These are phyloP conservation scores for Drosophila pandora DNA, from an alignment of 1,140 invertebrate genomes.

Conservation along the genomic window DNA sequence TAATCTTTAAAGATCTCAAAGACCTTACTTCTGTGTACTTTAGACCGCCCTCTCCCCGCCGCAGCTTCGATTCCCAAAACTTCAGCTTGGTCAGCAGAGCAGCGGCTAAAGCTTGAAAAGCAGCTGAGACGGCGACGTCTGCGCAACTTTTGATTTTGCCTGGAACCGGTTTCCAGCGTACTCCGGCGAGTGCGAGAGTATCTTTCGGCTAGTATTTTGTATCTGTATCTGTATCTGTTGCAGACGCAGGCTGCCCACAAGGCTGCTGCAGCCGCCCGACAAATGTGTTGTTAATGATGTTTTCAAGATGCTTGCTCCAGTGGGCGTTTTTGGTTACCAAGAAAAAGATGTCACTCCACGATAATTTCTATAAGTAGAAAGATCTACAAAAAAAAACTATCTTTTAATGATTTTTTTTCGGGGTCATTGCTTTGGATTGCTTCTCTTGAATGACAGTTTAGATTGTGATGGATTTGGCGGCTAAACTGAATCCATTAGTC, in stretches of 20 bases:
- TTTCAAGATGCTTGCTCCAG: constrained; percentile 47
- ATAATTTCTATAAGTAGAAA: constrained; percentile 22
- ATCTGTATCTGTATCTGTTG: constrained; percentile 29
- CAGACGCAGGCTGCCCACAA: constrained; percentile 59
- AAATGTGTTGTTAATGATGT: constrained; percentile 57
- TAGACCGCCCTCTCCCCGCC: not conserved
- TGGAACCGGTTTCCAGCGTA: constrained; percentile 62
- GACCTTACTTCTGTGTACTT: constrained; percentile 29
- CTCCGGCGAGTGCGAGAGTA: not conserved
- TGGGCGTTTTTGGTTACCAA: constrained; percentile 43
- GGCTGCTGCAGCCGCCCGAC: constrained; percentile 42
- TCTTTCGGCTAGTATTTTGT: constrained; percentile 42
- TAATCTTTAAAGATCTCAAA: constrained; percentile 1
- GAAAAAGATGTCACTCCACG: constrained; percentile 40
- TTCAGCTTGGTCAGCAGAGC: constrained; percentile 60
- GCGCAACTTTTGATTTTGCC: constrained; percentile 82
- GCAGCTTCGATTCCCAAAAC: constrained; percentile 39
- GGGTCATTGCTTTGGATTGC: not conserved
- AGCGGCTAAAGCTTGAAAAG: constrained; percentile 11
- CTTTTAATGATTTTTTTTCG: not conserved
- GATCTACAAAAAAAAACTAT: not conserved
- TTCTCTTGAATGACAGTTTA: not conserved
- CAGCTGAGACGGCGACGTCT: constrained; percentile 56
- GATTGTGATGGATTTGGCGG: not conserved
- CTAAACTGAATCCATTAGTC: no score